These are phyloP conservation scores for Morpho helenor DNA, from an alignment of 2,888 invertebrate genomes.

Conservation along the genomic window DNA sequence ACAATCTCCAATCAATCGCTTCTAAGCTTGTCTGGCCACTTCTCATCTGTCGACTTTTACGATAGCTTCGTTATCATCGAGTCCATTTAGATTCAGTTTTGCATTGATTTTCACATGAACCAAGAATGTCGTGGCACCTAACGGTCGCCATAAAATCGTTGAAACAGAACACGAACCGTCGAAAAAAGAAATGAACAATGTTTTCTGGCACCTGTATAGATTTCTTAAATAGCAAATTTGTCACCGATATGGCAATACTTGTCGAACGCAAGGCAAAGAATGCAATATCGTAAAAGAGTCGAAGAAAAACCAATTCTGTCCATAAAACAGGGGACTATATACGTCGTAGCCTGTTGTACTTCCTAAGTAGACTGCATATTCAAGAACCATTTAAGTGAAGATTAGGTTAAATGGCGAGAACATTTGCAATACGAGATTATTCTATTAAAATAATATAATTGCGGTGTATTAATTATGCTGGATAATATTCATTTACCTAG, in stretches of 20 bases:
- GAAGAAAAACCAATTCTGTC: conserved; percentile 29
- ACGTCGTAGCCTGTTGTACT: conserved; percentile 40
- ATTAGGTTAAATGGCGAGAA: conserved; percentile 41
- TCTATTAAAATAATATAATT: conserved; percentile 24
- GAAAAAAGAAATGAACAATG: conserved; percentile 32
- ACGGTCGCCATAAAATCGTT: conserved; percentile 30
- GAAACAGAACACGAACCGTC: conserved; percentile 26
- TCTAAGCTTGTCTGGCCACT: conserved; percentile 9
- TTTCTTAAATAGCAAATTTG: conserved; percentile 20
- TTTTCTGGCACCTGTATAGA: conserved; percentile 31
- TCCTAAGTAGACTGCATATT: conserved; percentile 45
- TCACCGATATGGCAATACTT: conserved; percentile 4
- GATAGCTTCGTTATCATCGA: conserved; percentile 5
- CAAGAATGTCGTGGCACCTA: conserved; percentile 25
- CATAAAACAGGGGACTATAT: conserved; percentile 21
- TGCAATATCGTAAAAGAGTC: conserved; percentile 6
- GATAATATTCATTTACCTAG: conserved; percentile 20
- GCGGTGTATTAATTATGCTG: conserved; percentile 9
- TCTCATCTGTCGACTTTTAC: conserved; percentile 10
- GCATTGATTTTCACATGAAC: conserved; percentile 17
- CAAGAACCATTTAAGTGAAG: conserved; percentile 45
- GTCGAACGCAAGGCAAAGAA: conserved; percentile 12
- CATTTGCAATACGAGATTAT: conserved; percentile 34
- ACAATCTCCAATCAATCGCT: conserved; percentile 17
- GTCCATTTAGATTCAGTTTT: conserved; percentile 17